Evolutionary conservation across 2,888 invertebrate genomes (phyloP), one percentile per base, ranked within the genome.

Genomic region (Amphipoea oculea): DNA sequence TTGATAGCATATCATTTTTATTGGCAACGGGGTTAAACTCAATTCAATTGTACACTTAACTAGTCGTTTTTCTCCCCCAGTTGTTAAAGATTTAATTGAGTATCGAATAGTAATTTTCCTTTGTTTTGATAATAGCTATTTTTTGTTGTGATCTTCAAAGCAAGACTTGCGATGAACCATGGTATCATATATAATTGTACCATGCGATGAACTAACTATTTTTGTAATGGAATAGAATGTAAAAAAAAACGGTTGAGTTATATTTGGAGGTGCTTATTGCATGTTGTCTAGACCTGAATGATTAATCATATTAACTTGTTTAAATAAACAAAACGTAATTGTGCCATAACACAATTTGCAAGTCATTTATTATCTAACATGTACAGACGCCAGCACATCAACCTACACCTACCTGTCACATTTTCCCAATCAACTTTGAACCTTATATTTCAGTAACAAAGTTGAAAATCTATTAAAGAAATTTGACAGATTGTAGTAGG

Each of bases 341-440:
- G 12, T 57, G 48, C 66, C 45, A 17, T n/a, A 36, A 45, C 20
- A 48, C 23, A 29, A 62, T 42, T 40, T 17, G 11, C 23, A 51
- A 76, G 68, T 68, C 29, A 68, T 45, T 3, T 36, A 5, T 29
- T 63, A 79, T 70, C 20, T 71, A 79, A 40, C 60, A 60, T 5
- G 29, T 42, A n/a, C n/a, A n/a, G n/a, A n/a, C n/a, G n/a, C n/a
- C n/a, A n/a, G n/a, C n/a, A n/a, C n/a, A n/a, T n/a, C n/a, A n/a
- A n/a, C n/a, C n/a, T n/a, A n/a, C n/a, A n/a, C n/a, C n/a, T n/a
- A n/a, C n/a, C n/a, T n/a, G n/a, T n/a, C n/a, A n/a, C n/a, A n/a
- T n/a, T n/a, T n/a, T n/a, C n/a, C n/a, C n/a, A n/a, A n/a, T n/a
- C n/a, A n/a, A n/a, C n/a, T n/a, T n/a, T n/a, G n/a, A n/a, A n/a